These are phyloP conservation scores for Hypotaenidia okinawae DNA, from an alignment of 2,797 vertebrate species.

Conservation along the genomic window DNA sequence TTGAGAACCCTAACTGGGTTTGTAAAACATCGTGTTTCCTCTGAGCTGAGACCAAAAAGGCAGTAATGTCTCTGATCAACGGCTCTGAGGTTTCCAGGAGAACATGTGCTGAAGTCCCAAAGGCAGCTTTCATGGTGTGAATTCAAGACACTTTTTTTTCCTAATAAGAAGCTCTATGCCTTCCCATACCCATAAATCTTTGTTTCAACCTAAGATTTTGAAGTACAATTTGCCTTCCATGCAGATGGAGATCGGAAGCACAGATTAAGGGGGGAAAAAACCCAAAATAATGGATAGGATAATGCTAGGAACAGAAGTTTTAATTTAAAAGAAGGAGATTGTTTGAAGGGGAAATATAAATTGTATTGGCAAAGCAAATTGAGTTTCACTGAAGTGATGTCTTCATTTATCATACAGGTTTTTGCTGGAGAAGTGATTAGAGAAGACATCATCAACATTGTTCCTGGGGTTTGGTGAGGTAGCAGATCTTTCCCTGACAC, in stretches of 20 bases:
- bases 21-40: background rate
- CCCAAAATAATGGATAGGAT: background rate
- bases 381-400: background rate
- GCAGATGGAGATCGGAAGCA: background rate
- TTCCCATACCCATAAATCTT: background rate
- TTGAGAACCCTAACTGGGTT: background rate
- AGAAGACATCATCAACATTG: background rate
- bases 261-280: background rate
- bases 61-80: background rate
- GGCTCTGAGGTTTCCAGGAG: background rate
- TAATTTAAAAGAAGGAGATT: background rate
- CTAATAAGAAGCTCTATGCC: background rate
- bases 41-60: background rate
- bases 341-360: conserved; percentile 12
- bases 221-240: background rate
- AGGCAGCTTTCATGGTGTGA: background rate
- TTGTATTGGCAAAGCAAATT: background rate
- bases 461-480: background rate
- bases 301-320: background rate
- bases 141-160: background rate
- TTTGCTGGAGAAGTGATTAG: background rate
- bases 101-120: background rate
- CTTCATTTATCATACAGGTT: background rate
- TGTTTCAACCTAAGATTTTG: background rate
- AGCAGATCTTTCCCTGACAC: background rate